These are phyloP conservation scores for Laupala kohalensis DNA, from an alignment of 1,140 invertebrate species.

Conservation along the genomic window DNA sequence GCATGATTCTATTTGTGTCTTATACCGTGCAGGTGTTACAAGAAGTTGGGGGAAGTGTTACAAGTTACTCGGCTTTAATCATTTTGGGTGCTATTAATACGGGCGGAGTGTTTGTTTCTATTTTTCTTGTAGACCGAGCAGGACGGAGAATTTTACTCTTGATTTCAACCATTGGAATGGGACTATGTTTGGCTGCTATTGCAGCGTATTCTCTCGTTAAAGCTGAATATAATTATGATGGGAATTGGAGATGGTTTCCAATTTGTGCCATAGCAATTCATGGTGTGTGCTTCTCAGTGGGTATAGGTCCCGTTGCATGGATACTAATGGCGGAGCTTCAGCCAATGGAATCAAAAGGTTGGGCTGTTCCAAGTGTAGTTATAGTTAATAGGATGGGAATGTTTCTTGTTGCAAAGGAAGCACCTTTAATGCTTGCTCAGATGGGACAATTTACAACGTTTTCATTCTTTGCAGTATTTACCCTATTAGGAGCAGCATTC, in stretches of 20 bases:
- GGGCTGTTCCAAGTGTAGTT: neutral
- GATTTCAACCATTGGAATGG: conserved; percentile 51
- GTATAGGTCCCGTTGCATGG: conserved; percentile 69
- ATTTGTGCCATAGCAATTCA: conserved; percentile 40
- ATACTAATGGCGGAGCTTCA: conserved; percentile 65
- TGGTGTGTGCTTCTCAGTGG: conserved; percentile 35
- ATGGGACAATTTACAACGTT: conserved; percentile 58
- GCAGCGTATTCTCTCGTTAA: conserved; percentile 61
- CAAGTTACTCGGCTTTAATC: conserved; percentile 45
- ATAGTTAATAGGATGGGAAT: conserved; percentile 35
- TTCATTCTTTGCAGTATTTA: conserved; percentile 62
- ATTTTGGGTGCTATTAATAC: conserved; percentile 64
- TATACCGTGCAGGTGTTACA: neutral
- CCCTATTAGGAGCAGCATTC: conserved; percentile 47
- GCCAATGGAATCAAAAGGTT: conserved; percentile 61
- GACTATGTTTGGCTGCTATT: conserved; percentile 33
- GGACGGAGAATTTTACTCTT: conserved; percentile 60
- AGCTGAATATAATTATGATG: conserved; percentile 21
- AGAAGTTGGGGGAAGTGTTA: neutral
- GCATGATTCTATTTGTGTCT: neutral
- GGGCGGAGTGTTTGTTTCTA: conserved; percentile 47
- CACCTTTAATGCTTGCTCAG: conserved; percentile 37
- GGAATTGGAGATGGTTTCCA: conserved; percentile 49
- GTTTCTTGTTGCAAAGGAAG: conserved; percentile 60
- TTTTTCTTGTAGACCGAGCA: conserved; percentile 56